These are phyloP conservation scores for Mormyrus proboscirostris DNA, from an alignment of 2,797 vertebrate species.

Conservation along the genomic window DNA sequence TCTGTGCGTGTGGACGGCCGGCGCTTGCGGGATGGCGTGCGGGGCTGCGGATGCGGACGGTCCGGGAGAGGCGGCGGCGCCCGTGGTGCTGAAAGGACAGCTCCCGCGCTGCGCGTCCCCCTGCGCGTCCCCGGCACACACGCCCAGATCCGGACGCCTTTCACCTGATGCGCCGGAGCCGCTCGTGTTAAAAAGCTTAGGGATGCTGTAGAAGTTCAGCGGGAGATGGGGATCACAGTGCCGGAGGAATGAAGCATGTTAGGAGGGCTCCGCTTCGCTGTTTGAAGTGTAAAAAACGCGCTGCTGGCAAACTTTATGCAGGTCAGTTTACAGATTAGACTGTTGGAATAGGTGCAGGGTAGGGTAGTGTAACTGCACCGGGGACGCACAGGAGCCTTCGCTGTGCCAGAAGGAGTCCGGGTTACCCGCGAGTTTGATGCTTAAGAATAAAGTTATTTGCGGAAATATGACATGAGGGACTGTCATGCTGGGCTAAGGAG, in stretches of 20 bases:
- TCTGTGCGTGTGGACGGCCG: neutral
- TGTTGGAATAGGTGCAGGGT: neutral
- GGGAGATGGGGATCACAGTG: neutral
- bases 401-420: neutral
- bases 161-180: neutral
- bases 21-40: conserved; percentile 2
- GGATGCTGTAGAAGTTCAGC: neutral
- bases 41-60: neutral
- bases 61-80: neutral
- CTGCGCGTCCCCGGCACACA: neutral
- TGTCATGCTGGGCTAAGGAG: neutral
- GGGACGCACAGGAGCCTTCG: neutral
- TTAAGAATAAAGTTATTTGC: neutral
- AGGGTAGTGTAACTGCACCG: neutral
- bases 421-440: neutral
- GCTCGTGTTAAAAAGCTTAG: neutral
- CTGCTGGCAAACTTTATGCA: neutral
- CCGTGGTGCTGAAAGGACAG: conserved; percentile 58
- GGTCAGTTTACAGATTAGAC: neutral
- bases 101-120: conserved; percentile 30
- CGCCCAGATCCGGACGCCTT: neutral
- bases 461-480: neutral
- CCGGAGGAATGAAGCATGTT: neutral
- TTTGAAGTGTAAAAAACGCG: neutral
- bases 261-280: neutral